A percentile compares a stretch with the other conserved stretches of the same genome.
phyloP scores from a whole-genome alignment of 2,797 vertebrate genomes.

The Pantherophis alleghaniensis region DNA sequence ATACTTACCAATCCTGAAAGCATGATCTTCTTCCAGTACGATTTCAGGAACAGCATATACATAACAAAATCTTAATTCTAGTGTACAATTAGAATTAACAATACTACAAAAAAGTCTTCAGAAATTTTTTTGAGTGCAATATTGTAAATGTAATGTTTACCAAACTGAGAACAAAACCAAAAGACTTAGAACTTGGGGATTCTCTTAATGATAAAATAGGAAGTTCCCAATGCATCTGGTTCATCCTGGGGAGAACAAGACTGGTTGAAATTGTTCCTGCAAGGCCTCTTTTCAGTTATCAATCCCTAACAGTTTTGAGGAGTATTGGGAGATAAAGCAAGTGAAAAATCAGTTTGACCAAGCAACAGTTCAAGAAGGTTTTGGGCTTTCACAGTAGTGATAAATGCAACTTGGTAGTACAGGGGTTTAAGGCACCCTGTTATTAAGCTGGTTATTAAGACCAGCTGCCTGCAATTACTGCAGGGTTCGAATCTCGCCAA shows the following conservation, averaged over 20 bases:
- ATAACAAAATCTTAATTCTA: not conserved
- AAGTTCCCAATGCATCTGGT: not conserved
- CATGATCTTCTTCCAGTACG: not conserved
- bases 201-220: not conserved
- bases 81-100: not conserved
- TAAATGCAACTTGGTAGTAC: too few species aligned
- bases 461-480: too few species aligned
- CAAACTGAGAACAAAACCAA: not conserved
- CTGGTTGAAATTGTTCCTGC: not conserved
- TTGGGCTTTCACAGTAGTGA: not conserved
- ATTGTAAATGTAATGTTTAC: not conserved
- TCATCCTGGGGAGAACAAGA: not conserved
- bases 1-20: not conserved
- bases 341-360: not conserved
- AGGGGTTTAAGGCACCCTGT: too few species aligned
- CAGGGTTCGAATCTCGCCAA: too few species aligned
- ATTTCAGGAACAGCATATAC: not conserved
- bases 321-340: not conserved
- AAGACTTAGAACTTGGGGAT: not conserved
- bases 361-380: not conserved
- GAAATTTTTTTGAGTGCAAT: not conserved
- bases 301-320: not conserved
- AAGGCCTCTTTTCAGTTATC: not conserved
- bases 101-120: not conserved
- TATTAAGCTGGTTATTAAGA: too few species aligned